Evolutionary conservation across 1,140 invertebrate species (phyloP), one percentile per base, ranked within the genome.

Genomic region (Nymphalis io): DNA sequence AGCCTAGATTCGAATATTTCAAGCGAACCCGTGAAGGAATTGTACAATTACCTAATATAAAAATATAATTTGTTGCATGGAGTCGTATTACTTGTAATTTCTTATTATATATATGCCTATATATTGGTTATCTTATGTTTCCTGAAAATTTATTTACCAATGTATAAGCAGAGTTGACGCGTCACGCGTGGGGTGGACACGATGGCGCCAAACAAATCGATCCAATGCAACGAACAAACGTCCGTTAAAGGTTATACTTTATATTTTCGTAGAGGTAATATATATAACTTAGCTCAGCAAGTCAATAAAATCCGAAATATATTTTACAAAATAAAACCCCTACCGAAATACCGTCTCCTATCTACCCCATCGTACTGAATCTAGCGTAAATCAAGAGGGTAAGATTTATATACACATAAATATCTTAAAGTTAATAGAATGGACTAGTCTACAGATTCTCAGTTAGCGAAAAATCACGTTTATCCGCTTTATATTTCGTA

Each of bases 371-470:
- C 33, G 64, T 42, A 6, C 18, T 13, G 59, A 46, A 74, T 70
- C 66, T 64, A 40, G 53, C 71, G 61, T 70, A 68, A 76, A 73
- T 71, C 71, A 73, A 39, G 74, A 73, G 68, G 71, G 74, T 68
- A 42, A 65, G 60, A 67, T 72, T 59, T 20, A 72, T 68, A 59
- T 68, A 65, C 63, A 21, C 55, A 72, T 68, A 70, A 33, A 74
- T 64, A 55, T 55, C 55, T 55, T 42, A n/a, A 62, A 55, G 55
- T 44, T 68, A 73, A 68, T 73, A 65, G 42, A 69, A 69, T 18
- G 38, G 18, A 53, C 59, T 51, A 48, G 21, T 4, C 57, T 59
- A 33, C 27, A 33, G 27, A 33, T 64, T 67, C 44, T 48, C 5
- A 16, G 42, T 20, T 18, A 10, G 46, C 46, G 48, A 63, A 63